A percentile compares a stretch with the other conserved stretches of the same genome.
phyloP scores from a whole-genome alignment of 2,113 vertebrate species.

The Diglossa brunneiventris region DNA sequence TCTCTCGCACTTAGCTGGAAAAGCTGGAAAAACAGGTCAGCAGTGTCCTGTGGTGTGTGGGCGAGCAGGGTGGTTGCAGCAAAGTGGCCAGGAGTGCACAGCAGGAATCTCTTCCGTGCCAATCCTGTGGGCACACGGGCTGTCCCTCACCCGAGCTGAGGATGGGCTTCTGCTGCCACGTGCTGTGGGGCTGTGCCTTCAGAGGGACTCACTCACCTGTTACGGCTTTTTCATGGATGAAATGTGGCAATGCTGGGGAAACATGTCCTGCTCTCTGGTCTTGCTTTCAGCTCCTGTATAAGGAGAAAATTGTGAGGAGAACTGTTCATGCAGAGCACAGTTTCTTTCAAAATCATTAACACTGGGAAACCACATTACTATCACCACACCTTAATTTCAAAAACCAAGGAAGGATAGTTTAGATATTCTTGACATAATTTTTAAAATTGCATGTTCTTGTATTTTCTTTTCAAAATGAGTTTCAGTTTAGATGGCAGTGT shows the following conservation, averaged over 20 bases:
- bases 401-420: not conserved
- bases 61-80: not conserved
- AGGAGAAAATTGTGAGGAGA: not conserved
- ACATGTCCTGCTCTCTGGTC: not conserved
- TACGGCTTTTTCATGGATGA: too few relatives aligned
- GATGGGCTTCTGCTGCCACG: not conserved
- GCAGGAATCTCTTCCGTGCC: rapidly evolving
- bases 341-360: not conserved
- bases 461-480: not conserved
- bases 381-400: not conserved
- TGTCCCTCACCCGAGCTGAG: not conserved
- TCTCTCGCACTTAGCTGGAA: not conserved
- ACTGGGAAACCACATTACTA: not conserved
- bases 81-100: rapidly evolving
- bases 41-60: not conserved
- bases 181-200: rapidly evolving
- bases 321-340: rapidly evolving
- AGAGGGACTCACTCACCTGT: not conserved
- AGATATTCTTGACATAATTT: not conserved
- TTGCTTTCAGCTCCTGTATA: not conserved
- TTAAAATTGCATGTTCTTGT: not conserved
- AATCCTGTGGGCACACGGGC: rapidly evolving
- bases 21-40: not conserved
- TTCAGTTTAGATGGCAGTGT: not conserved
- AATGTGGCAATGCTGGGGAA: not conserved